Base-by-base conservation (phyloP, 2,888 invertebrate species). In the Bembecia ichneumoniformis region DNA sequence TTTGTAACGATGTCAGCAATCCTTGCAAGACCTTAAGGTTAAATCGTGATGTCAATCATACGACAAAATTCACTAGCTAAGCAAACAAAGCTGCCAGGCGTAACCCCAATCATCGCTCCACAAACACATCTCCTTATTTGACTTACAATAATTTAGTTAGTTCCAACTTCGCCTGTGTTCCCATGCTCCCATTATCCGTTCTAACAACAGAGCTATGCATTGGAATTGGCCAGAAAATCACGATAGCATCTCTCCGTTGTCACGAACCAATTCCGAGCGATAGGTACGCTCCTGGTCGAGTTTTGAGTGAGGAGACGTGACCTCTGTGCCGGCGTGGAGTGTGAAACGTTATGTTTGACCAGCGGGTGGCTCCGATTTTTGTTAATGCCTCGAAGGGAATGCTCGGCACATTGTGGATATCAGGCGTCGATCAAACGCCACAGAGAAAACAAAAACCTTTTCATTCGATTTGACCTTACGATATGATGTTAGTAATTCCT, bases 141-240 rank as follows among this genome's bases (percentile, higher is more conserved):
- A 74, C 71, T 74, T 73, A 72, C 72, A 77, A 79, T 77, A 79
- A 82, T 81, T 81, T 71, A 71, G 74, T 77, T 77, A 73, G 71
- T 69, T 68, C 66, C 62, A 64, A 74, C 64, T 72, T 64, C 55
- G 63, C 66, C 64, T 56, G 71, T 71, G 71, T 83, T 86, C 86
- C 78, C 86, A 86, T 84, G 86, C 82, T 82, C 82, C 82, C 74
- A 83, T 82, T 86, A 73, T 69, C 66, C 64, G 64, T 69, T 68
- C 69, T 72, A 75, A 80, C 80, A 77, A 78, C 78, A 64, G 62
- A 68, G 63, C 70, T 64, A 74, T 77, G 79, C 78, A 77, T 79
- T 66, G 74, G 74, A 81, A 83, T 86, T 81, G 84, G 84, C 77
- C 79, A 78, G 79, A 84, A 79, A 80, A 82, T 84, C 84, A 84